phyloP scores from a whole-genome alignment of 2,113 vertebrate genomes.

The Irena cyanogastra region DNA sequence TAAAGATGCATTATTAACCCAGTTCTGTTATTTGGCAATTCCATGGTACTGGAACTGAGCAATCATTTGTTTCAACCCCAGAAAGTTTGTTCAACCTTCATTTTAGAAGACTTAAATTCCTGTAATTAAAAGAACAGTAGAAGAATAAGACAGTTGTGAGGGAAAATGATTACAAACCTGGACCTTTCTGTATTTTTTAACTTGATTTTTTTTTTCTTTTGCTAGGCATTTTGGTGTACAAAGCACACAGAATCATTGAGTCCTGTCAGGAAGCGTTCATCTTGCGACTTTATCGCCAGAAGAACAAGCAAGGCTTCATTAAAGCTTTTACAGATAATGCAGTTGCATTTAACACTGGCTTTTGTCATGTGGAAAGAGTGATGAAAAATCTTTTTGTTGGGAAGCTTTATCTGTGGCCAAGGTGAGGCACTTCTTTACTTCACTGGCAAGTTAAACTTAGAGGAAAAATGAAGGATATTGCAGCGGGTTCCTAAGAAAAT shows the following conservation, averaged over 20 bases:
- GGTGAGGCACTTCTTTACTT: constrained; percentile 67
- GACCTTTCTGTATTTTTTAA: neutral
- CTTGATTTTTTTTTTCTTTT: neutral
- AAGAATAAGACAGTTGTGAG: neutral
- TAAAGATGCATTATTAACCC: neutral
- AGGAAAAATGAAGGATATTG: neutral
- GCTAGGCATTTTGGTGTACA: constrained; percentile 74
- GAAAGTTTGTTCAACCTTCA: neutral
- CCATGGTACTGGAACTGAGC: neutral
- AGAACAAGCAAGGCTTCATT: constrained; percentile 96
- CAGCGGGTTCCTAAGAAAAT: neutral
- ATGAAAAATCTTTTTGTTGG: constrained; percentile 97
- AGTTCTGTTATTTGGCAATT: neutral
- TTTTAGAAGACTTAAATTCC: neutral
- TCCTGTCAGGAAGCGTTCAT: constrained; percentile 98
- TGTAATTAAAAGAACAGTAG: neutral
- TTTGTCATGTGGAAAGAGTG: constrained; percentile 95
- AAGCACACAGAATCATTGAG: constrained; percentile 82
- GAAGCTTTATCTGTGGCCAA: constrained; percentile 96
- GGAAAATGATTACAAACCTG: neutral
- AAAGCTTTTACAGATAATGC: constrained; percentile 98
- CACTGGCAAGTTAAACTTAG: neutral
- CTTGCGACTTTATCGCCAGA: constrained; percentile 92
- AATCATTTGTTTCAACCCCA: neutral
- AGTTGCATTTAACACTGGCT: constrained; percentile 87